Evolutionary conservation across 2,888 invertebrate genomes (phyloP).

Genomic region (Lasioglossum morio): DNA sequence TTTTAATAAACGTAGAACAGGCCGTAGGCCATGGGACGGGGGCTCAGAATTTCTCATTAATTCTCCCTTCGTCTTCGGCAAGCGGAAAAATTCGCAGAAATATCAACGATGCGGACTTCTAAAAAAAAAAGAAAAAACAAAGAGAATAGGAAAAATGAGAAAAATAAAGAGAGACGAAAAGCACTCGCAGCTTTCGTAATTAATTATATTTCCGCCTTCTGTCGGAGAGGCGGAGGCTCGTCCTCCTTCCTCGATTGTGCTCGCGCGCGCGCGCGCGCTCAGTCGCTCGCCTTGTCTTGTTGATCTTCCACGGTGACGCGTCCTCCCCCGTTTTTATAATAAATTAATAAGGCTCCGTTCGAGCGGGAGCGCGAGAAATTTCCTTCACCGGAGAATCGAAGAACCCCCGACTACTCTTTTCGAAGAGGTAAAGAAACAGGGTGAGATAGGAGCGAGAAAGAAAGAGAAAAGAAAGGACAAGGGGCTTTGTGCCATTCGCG

Average conservation of each 20-base stretch:
- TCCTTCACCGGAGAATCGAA: neutral
- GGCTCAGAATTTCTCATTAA: slow-evolving; percentile 31
- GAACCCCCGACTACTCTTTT: neutral
- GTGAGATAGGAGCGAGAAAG: neutral
- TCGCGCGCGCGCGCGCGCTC: neutral
- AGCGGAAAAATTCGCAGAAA: slow-evolving; percentile 12
- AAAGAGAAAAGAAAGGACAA: neutral
- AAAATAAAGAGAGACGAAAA: neutral
- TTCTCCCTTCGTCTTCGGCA: neutral
- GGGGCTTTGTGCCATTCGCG: slow-evolving; percentile 33
- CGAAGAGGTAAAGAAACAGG: neutral
- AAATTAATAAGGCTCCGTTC: slow-evolving; percentile 8
- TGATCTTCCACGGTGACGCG: neutral
- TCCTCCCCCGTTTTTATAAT: neutral
- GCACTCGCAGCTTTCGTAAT: slow-evolving; percentile 11
- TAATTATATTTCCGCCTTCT: slow-evolving; percentile 35
- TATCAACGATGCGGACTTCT: slow-evolving; percentile 15
- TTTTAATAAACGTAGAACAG: neutral
- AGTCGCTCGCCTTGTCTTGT: neutral
- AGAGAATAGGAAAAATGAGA: neutral
- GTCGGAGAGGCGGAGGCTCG: slow-evolving; percentile 3
- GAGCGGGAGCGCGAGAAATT: neutral
- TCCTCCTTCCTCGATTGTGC: slow-evolving; percentile 9
- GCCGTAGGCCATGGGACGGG: neutral
- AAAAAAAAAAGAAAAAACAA: neutral